Conservation (phyloP, 2,888 invertebrate genomes). For the Hypolimnas misippus region DNA sequence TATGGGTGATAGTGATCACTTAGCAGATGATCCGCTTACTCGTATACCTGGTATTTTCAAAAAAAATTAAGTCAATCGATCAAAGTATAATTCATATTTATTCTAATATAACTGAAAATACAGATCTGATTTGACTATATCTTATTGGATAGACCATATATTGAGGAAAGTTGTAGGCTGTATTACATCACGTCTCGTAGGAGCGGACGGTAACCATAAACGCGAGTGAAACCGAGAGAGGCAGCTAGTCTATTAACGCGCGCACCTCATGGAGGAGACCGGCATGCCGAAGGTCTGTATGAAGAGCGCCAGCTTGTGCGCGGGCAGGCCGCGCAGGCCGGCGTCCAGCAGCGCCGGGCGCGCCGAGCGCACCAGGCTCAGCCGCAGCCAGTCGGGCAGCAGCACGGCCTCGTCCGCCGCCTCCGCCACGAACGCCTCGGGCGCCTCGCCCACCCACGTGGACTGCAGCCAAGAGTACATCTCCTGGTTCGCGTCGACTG, state of each 20-base stretch:
- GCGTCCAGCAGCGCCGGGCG: constrained; percentile 92
- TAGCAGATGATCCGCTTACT: too few species aligned
- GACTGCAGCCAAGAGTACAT: constrained; percentile 86
- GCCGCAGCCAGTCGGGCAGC: constrained; percentile 96
- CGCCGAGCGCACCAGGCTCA: constrained; percentile 94
- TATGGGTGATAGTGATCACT: too few species aligned
- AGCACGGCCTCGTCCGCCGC: constrained; percentile 87
- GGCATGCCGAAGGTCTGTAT: constrained; percentile 98
- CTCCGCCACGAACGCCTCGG: constrained; percentile 86
- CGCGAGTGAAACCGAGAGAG: background rate
- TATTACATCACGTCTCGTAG: too few species aligned
- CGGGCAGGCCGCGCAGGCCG: constrained; percentile 93
- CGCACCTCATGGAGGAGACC: constrained; percentile 90
- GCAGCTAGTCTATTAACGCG: too few species aligned
- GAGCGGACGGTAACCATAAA: too few species aligned
- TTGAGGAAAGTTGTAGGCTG: too few species aligned
- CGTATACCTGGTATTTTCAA: too few species aligned
- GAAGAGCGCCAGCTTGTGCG: constrained; percentile 94
- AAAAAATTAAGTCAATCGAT: too few species aligned
- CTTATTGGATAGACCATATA: too few species aligned
- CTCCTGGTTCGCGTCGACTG: constrained; percentile 81
- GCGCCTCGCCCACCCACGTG: constrained; percentile 84
- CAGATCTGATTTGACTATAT: too few species aligned
- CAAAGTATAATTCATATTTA: too few species aligned
- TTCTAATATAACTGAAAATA: too few species aligned